Percentiles rank a stretch among this genome's conserved stretches.
These are phyloP conservation scores for Acanthosepion lycidas DNA, from an alignment of 2,888 invertebrate genomes.

Conservation along the genomic window DNA sequence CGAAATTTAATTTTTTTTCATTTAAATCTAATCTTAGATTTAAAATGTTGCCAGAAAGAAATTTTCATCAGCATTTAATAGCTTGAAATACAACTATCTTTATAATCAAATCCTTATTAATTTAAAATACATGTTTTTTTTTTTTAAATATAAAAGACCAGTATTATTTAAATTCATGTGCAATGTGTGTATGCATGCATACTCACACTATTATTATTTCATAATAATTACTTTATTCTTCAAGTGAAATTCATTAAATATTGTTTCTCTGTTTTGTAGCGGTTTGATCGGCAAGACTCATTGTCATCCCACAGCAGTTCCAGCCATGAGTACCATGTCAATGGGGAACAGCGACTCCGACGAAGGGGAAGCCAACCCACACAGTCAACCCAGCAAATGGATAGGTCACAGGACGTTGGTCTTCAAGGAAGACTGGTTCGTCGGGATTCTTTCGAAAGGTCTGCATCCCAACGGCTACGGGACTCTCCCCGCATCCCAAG, in stretches of 20 bases:
- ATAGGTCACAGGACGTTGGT: slow-evolving; percentile 59
- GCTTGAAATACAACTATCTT: not conserved
- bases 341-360: slow-evolving; percentile 50
- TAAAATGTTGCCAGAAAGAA: no score
- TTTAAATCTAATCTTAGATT: no score
- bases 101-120: not conserved
- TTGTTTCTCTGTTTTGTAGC: slow-evolving; percentile 58
- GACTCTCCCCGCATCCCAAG: slow-evolving; percentile 66
- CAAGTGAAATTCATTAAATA: slow-evolving; percentile 34
- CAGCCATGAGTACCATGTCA: slow-evolving; percentile 61
- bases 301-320: slow-evolving; percentile 68
- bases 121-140: not conserved
- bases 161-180: not conserved
- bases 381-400: slow-evolving; percentile 62
- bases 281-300: slow-evolving; percentile 72
- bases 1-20: no score
- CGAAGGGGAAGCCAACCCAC: slow-evolving; percentile 70
- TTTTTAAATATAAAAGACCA: not conserved
- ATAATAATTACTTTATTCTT: slow-evolving; percentile 47
- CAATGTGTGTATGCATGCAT: not conserved
- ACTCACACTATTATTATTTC: not conserved
- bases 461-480: slow-evolving; percentile 55
- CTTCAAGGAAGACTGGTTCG: slow-evolving; percentile 57
- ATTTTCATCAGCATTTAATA: no score
- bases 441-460: slow-evolving; percentile 65